Conservation (phyloP, 2,797 vertebrate species). For the Sciurus carolinensis region DNA sequence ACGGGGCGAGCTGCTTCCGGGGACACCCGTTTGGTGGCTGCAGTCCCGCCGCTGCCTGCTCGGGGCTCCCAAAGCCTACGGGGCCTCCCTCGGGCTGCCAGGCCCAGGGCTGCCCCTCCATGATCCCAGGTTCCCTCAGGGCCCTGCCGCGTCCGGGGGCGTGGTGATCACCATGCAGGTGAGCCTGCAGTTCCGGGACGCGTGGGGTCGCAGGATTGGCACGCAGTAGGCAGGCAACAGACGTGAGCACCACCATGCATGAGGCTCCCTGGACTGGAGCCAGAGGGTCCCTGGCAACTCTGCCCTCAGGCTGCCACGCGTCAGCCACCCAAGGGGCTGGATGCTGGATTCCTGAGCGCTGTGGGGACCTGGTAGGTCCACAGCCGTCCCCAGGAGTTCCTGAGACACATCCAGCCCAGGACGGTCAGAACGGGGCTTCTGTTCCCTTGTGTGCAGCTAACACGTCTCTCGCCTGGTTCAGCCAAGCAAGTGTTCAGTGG, state of each 20-base stretch:
- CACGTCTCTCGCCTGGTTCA: neutral
- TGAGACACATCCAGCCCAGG: neutral
- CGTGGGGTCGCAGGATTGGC: neutral
- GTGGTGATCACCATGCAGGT: neutral
- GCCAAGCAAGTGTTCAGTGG: neutral
- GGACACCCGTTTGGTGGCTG: neutral
- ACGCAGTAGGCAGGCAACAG: neutral
- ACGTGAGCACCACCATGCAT: fast-evolving
- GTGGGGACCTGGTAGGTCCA: neutral
- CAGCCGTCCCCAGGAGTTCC: neutral
- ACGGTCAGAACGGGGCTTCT: neutral
- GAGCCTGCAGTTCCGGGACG: no score
- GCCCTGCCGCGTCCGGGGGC: no score
- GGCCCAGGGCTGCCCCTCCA: neutral
- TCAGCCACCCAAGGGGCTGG: neutral
- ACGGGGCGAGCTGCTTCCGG: no score
- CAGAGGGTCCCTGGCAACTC: neutral
- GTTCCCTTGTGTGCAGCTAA: neutral
- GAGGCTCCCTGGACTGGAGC: neutral
- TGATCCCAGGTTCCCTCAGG: neutral
- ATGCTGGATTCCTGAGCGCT: neutral
- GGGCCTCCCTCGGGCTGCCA: fast-evolving
- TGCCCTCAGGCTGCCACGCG: no score
- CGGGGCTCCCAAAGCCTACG: neutral
- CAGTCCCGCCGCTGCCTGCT: neutral